Evolutionary conservation across 37 sponge, comb jelly and placozoan genomes (phyloP), one percentile per base, ranked within the genome.

Genomic region (Petrosia ficiformis): DNA sequence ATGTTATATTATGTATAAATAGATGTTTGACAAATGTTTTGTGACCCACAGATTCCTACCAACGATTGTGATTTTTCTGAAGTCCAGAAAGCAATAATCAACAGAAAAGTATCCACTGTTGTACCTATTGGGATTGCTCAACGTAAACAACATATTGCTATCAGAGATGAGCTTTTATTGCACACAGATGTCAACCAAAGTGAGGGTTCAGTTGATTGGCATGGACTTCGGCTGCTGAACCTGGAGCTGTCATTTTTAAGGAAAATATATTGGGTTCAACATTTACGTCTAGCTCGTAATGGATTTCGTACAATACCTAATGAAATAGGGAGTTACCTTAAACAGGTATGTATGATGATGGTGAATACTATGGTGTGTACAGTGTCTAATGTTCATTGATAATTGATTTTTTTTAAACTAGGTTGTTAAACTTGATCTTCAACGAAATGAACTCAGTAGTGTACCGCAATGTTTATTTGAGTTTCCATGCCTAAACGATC

Each of bases 51-150:
- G 54, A 8, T 14, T 19, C 54, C 14, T 8, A 14, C 54, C 57
- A 42, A 31, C 0, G 83, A 84, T 25, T 79, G 77, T 25, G 73
- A 80, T 25, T 79, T 89, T 44, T 44, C 72, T 4, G 82, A 75
- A 35, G 76, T 89, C 19, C 89, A 82, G 39, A 72, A 64, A 16
- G 82, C 72, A 16, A 82, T 87, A 0, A 33, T 67, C 48, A 73
- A 28, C 44, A 78, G 85, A 6, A 77, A 78, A 21, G 79, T 92
- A 24, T 78, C 77, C 16, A 87, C 93, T 2, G 84, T 83, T 22
- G 93, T 92, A 16, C 88, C 93, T 19, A 89, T 93, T 29, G 89
- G 89, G 41, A 74, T 93, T 48, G 89, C 88, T 29, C 80, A 81
- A 34, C 54, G 86, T 1, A 65, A 67, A 11, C 66, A 80, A 4